Conservation (phyloP, 2,888 invertebrate species). For the Panorpa germanica region DNA sequence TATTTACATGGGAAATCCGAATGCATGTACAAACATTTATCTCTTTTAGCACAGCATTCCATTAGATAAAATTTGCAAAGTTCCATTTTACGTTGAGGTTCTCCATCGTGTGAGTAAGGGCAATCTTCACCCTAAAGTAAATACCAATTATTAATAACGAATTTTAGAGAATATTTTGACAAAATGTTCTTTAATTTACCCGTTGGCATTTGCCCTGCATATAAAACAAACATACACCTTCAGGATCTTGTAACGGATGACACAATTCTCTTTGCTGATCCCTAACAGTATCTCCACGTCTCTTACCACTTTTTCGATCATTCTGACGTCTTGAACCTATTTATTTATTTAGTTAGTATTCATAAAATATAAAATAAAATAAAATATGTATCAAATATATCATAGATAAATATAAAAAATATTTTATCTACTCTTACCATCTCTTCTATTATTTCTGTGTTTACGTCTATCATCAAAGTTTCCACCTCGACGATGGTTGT, state of each 20-base stretch:
- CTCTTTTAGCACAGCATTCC: conserved; percentile 89
- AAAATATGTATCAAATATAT: too few relatives aligned
- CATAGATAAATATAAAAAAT: too few relatives aligned
- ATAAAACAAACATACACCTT: conserved; percentile 63
- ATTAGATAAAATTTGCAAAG: conserved; percentile 91
- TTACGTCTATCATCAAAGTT: conserved; percentile 24
- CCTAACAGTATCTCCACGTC: conserved; percentile 21
- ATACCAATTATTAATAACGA: conserved; percentile 6
- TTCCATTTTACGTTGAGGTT: conserved; percentile 74
- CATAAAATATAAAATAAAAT: too few relatives aligned
- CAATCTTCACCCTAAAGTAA: conserved; percentile 53
- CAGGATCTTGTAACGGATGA: conserved; percentile 41
- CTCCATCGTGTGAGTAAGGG: conserved; percentile 67
- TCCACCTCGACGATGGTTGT: conserved; percentile 18
- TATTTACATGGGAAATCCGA: conserved; percentile 95
- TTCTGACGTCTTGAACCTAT: conserved; percentile 22
- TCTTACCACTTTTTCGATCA: conserved; percentile 29
- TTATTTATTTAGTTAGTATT: too few relatives aligned
- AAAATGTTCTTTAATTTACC: conserved; percentile 18
- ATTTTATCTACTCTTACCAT: conserved; percentile 24
- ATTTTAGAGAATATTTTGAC: not conserved
- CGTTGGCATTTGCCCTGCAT: conserved; percentile 79
- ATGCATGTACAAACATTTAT: conserved; percentile 92
- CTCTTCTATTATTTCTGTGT: conserved; percentile 26
- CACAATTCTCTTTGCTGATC: conserved; percentile 28